Base-by-base conservation (phyloP, 2,113 vertebrate genomes). In the Calidris pygmaea region DNA sequence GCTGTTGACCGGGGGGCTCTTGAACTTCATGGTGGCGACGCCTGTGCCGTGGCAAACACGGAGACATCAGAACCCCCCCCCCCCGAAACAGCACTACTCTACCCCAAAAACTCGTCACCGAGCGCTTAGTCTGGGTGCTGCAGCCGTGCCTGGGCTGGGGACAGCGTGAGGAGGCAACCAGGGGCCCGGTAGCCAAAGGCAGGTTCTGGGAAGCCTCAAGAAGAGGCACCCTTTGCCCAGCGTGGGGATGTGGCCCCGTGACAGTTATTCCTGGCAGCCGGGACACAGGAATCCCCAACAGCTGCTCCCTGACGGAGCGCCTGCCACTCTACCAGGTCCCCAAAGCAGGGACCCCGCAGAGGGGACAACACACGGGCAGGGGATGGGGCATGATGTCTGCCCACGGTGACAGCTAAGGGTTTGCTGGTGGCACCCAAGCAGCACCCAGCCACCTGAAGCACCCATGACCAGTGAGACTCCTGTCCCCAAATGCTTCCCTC, bases 1-100 rank as follows among this genome's bases (percentile, higher is more conserved):
- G 95, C 98, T 99, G 98, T 99, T 99, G 73, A 99, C 99, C 0
- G 99, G 99, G 10, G 99, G 99, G 62, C 93, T 99, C 97, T 98
- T 98, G 77, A 99, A 82, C 73, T 93, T 98, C 98, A 99, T 93
- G 23, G 97, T 96, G 1, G 99, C 99, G 2, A 99, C 80, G 0
- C 99, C 99, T 99, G 68, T 22, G 34, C 43, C 47, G 59, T 13
- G 53, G 70, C 39, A 47, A 90, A 55, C 32, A 72, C 9, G 22
- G 37, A 68, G 39, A 34, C 19, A 52, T 90, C 18, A 80, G 29
- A 32, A 24, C 1, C 24, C 14, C 60, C 24, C 16, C 60, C 53
- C 60, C 24, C 16, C 60, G 48, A 68, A 19, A n/a, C 0, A 1
- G 59, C 65, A 58, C 45, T 4, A 8, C 29, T 6, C 30, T 34